These are phyloP conservation scores for Balanococcus diminutus DNA, from an alignment of 2,888 invertebrate species.

Conservation along the genomic window DNA sequence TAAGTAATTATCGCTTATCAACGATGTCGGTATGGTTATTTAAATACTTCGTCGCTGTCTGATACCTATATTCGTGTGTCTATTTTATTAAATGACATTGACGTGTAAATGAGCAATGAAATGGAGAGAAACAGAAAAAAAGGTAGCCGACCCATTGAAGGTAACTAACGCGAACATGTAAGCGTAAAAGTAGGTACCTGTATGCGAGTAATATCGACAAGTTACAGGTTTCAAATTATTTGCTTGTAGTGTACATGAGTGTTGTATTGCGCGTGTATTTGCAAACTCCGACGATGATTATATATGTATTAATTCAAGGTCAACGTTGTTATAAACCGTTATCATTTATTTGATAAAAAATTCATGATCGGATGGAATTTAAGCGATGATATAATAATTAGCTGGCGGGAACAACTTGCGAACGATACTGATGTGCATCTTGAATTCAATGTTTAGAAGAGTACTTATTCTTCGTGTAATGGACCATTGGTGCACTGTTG, in stretches of 20 bases:
- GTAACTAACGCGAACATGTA: background rate
- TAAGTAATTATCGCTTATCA: background rate
- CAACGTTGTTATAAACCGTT: slow-evolving; percentile 38
- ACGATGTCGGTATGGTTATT: background rate
- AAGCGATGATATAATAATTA: slow-evolving; percentile 37
- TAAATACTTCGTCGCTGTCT: background rate
- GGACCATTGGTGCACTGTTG: too few relatives aligned
- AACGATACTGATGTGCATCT: background rate
- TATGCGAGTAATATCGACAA: background rate
- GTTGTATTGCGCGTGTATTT: slow-evolving; percentile 16
- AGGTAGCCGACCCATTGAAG: slow-evolving; percentile 33
- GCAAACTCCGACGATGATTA: slow-evolving; percentile 9
- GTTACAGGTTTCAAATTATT: background rate
- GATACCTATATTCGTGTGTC: background rate
- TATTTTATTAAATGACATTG: slow-evolving; percentile 10
- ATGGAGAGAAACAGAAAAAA: background rate
- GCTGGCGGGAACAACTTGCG: background rate
- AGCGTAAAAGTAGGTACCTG: background rate
- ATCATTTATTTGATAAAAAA: slow-evolving; percentile 32
- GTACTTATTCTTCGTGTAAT: too few relatives aligned
- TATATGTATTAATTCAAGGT: slow-evolving; percentile 32
- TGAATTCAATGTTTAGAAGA: background rate
- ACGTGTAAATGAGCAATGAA: background rate
- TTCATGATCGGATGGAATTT: slow-evolving; percentile 19
- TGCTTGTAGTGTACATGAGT: background rate